These are phyloP conservation scores for Ptiloglossa arizonensis DNA, from an alignment of 1,140 invertebrate genomes.

Conservation along the genomic window DNA sequence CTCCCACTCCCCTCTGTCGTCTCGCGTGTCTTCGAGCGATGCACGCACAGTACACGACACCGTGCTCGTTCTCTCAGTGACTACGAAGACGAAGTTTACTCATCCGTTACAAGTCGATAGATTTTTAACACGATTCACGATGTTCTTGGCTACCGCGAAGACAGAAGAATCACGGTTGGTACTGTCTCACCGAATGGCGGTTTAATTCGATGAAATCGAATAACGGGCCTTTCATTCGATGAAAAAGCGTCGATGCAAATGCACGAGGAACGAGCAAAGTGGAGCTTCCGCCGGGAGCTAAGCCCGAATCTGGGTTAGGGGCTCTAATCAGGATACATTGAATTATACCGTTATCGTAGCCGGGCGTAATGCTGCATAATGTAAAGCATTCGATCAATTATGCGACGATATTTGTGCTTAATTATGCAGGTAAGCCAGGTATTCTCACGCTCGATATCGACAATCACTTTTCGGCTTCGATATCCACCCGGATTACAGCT, in stretches of 20 bases:
- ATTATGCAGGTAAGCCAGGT: conserved; percentile 65
- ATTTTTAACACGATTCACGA: background rate
- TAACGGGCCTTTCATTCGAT: background rate
- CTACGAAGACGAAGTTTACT: no score
- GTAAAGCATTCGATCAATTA: conserved; percentile 60
- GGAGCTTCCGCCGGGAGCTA: conserved; percentile 26
- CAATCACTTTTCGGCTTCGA: conserved; percentile 64
- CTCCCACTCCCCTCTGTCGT: no score
- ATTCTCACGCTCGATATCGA: conserved; percentile 61
- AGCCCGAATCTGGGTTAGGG: conserved; percentile 57
- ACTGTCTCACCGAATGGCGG: background rate
- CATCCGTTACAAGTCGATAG: no score
- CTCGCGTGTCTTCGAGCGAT: no score
- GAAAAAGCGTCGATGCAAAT: background rate
- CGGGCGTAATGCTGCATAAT: conserved; percentile 64
- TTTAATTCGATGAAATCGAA: background rate
- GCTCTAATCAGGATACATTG: conserved; percentile 62
- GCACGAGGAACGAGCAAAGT: background rate
- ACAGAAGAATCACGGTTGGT: background rate
- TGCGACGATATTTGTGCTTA: conserved; percentile 64
- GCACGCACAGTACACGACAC: no score
- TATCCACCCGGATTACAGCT: conserved; percentile 55
- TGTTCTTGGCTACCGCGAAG: no score
- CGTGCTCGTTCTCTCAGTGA: no score
- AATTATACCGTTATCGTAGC: conserved; percentile 63